Evolutionary conservation across 2,888 invertebrate species (phyloP), one percentile per base, ranked within the genome.

Genomic region (Dugesia japonica): DNA sequence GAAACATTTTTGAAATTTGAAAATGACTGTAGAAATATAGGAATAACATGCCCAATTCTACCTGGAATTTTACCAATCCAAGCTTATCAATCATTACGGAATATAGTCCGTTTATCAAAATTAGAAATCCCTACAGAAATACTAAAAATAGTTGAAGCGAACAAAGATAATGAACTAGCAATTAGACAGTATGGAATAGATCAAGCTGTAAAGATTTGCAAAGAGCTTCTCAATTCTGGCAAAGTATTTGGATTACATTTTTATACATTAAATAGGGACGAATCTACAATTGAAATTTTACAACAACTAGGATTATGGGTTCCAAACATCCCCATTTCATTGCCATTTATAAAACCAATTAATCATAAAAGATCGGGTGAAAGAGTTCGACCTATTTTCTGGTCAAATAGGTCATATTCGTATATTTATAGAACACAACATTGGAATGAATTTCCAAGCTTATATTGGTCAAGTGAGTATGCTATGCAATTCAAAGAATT

Each of bases 31-130:
- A 86, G 88, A 76, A 82, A 84, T 26, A 83, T 88, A 42, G 89
- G 88, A 26, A 90, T 93, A 76, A 85, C 83, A 0, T 87, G 89
- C 71, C 92, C 92, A 13, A 89, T 93, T 78, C 86, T 94, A 79
- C 89, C 92, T 0, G 93, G 92, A 26, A 86, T 92, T 75, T 89
- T 89, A 84, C 87, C 89, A 1, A 88, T 89, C 76, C 87, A 87
- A 83, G 87, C 87, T 78, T 88, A 87, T 80, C 86, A 87, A 78
- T 87, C 87, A 0, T 83, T 89, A 27, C 81, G 86, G 7, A 87
- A 87, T 80, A 88, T 89, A 81, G 86, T 87, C 0, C 86, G 86
- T 76, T 86, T 89, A 26, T 90, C 90, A 78, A 87, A 88, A 81
- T 85, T 91, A 31, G 87, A 87, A 77, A 87, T 91, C 15, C 89